Evolutionary conservation across 2,113 vertebrate genomes (phyloP).

Genomic region (Sus scrofa): T2T-Sscrofa CM000816.6:70640501-70641000

Average conservation of each 20-base stretch:
- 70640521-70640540: neutral
- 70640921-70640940: neutral
- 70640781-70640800: conserved; percentile 10
- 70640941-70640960: neutral
- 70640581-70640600: conserved; percentile 95
- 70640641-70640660: neutral
- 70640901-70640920: neutral
- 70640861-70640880: neutral
- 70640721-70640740: neutral
- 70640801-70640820: neutral
- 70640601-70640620: conserved; percentile 85
- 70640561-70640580: conserved; percentile 75
- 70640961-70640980: neutral
- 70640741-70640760: neutral
- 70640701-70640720: neutral
- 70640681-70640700: neutral
- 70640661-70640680: neutral
- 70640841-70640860: neutral
- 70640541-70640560: too few relatives aligned
- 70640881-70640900: neutral
- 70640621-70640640: conserved; percentile 36
- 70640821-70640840: neutral
- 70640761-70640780: neutral
- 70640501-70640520: neutral
- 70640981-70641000: conserved; percentile 41